phyloP scores from a whole-genome alignment of 1,140 invertebrate genomes.

The Campodea augens region DNA sequence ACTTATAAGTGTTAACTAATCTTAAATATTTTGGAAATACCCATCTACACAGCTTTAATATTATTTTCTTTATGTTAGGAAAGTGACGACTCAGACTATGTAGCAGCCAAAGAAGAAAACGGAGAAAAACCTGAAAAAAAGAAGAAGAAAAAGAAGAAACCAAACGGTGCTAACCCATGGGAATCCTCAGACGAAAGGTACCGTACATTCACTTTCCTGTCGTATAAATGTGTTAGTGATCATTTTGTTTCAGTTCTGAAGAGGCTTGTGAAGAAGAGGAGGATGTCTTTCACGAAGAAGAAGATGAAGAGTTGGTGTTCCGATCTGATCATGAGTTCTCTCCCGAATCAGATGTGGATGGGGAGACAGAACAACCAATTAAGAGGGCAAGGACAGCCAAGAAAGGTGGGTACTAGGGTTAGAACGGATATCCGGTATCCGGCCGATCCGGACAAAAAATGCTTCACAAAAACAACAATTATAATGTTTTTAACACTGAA shows the following conservation, averaged over 20 bases:
- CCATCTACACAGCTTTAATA: too few relatives aligned
- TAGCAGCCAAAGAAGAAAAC: conserved; percentile 28
- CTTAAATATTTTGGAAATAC: too few relatives aligned
- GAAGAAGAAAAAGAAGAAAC: conserved; percentile 29
- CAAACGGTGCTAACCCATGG: conserved; percentile 44
- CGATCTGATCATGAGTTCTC: conserved; percentile 85
- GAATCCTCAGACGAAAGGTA: conserved; percentile 39
- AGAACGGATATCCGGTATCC: too few relatives aligned
- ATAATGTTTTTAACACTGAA: too few relatives aligned
- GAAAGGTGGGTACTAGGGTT: conserved; percentile 24
- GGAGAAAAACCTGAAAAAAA: conserved; percentile 33
- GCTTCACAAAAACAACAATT: too few relatives aligned
- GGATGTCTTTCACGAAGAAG: conserved; percentile 23
- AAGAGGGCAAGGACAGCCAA: conserved; percentile 46
- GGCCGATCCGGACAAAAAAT: too few relatives aligned
- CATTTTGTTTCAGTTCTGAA: conserved; percentile 24
- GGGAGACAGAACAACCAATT: conserved; percentile 37
- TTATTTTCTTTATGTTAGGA: too few relatives aligned
- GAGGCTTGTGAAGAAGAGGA: conserved; percentile 38
- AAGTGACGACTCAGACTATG: conserved; percentile 7
- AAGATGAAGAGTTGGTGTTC: conserved; percentile 36
- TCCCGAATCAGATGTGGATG: conserved; percentile 40
- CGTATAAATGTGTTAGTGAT: neutral
- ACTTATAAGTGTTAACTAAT: too few relatives aligned
- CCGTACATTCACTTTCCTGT: too few relatives aligned